Conservation (phyloP, 2,888 invertebrate genomes). For the Cabera pusaria region DNA sequence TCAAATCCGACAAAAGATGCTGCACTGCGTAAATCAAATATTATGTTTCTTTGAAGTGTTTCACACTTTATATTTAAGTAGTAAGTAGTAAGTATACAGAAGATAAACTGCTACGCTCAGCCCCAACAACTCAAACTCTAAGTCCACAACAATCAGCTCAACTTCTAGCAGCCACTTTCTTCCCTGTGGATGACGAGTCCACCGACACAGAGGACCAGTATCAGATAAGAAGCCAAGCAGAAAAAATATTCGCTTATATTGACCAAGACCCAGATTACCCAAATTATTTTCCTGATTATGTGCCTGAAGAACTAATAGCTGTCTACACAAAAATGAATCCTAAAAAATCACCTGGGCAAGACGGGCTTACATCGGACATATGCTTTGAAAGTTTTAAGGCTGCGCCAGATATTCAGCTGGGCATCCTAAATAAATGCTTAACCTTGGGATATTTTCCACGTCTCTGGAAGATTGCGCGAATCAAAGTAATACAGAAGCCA, state of each 20-base stretch:
- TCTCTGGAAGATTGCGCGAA: not conserved
- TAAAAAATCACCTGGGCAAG: constrained; percentile 1
- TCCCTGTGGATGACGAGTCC: not conserved
- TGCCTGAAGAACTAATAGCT: not conserved
- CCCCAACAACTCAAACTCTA: not conserved
- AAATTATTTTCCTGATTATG: not conserved
- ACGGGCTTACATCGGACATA: constrained; percentile 1
- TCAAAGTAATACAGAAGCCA: not conserved
- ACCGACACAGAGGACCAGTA: not conserved
- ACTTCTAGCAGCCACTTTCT: not conserved
- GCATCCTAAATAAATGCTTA: not conserved
- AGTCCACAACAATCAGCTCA: not conserved
- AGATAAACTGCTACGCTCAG: not conserved
- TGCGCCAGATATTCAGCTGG: not conserved
- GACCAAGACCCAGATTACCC: too few species aligned
- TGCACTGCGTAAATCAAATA: too few species aligned
- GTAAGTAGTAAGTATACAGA: too few species aligned
- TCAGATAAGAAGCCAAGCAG: not conserved
- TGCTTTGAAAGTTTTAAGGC: not conserved
- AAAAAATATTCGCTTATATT: too few species aligned
- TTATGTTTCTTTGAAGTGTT: too few species aligned
- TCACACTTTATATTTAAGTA: too few species aligned
- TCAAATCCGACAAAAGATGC: too few species aligned
- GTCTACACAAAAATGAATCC: not conserved
- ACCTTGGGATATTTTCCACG: not conserved